Evolutionary conservation across 1,140 invertebrate species (phyloP).

Genomic region (Scaptodrosophila lebanonensis): DNA sequence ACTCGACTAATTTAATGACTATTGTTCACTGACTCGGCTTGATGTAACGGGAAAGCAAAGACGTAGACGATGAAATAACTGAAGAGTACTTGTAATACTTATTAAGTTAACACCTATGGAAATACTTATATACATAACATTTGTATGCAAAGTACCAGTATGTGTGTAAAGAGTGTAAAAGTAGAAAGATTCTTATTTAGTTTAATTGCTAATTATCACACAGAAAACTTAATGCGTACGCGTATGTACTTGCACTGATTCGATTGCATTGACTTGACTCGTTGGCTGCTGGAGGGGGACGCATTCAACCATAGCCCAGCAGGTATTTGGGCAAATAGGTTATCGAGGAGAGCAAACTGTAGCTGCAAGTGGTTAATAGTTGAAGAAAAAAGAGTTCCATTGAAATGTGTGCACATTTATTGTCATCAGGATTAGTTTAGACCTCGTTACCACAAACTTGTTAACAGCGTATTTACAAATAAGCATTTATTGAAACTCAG

Average conservation of each 20-base stretch:
- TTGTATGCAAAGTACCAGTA: too few relatives aligned
- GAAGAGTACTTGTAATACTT: too few relatives aligned
- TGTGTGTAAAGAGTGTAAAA: too few relatives aligned
- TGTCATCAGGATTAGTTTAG: conserved; percentile 17
- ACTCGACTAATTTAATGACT: conserved; percentile 62
- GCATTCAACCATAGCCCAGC: conserved; percentile 58
- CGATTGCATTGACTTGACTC: conserved; percentile 41
- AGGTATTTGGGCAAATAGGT: conserved; percentile 73
- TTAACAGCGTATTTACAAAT: not conserved
- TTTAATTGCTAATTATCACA: conserved; percentile 69
- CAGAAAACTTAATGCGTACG: conserved; percentile 62
- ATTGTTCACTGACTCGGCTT: conserved; percentile 63
- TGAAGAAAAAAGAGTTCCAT: not conserved
- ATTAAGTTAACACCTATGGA: too few relatives aligned
- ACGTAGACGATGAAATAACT: too few relatives aligned
- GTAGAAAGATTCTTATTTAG: too few relatives aligned
- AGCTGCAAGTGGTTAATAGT: conserved; percentile 33
- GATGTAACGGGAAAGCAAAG: too few relatives aligned
- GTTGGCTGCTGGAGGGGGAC: not conserved
- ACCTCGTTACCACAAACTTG: conserved; percentile 8
- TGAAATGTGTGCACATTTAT: conserved; percentile 22
- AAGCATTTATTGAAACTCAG: conserved; percentile 38
- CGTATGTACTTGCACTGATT: conserved; percentile 42
- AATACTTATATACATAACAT: too few relatives aligned
- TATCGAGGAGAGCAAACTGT: conserved; percentile 71